phyloP scores from a whole-genome alignment of 2,888 invertebrate species.

The Nomada hirtipes region DNA sequence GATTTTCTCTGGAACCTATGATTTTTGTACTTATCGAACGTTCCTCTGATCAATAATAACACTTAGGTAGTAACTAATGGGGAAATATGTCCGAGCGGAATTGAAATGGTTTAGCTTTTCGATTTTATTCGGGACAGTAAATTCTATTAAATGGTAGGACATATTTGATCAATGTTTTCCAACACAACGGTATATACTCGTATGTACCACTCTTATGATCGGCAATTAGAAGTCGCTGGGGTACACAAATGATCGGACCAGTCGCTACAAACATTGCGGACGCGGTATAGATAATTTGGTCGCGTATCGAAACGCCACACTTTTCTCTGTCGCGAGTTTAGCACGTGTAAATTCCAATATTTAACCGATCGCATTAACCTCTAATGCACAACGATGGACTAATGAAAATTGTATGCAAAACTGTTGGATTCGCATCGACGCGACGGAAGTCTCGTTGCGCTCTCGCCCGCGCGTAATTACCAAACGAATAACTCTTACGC shows the following conservation, averaged over 20 bases:
- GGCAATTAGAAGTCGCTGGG: slow-evolving; percentile 7
- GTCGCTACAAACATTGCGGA: slow-evolving; percentile 20
- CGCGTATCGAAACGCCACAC: slow-evolving; percentile 25
- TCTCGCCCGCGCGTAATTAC: slow-evolving; percentile 42
- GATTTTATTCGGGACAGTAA: too few species aligned
- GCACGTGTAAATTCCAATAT: slow-evolving; percentile 55
- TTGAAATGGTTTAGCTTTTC: too few species aligned
- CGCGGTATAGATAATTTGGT: background rate
- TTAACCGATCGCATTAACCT: slow-evolving; percentile 56
- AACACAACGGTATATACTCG: too few species aligned
- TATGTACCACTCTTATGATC: background rate
- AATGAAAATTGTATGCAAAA: slow-evolving; percentile 61
- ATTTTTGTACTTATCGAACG: too few species aligned
- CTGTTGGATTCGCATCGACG: slow-evolving; percentile 47
- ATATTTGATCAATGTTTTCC: background rate
- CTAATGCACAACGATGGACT: slow-evolving; percentile 58
- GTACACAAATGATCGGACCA: slow-evolving; percentile 10
- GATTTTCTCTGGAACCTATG: too few species aligned
- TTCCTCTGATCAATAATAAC: too few species aligned
- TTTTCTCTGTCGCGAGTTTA: slow-evolving; percentile 41
- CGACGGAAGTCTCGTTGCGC: slow-evolving; percentile 3
- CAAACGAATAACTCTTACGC: slow-evolving; percentile 61
- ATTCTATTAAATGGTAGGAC: too few species aligned
- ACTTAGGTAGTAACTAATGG: too few species aligned
- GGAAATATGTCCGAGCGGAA: too few species aligned